Percentiles rank a stretch among this genome's conserved stretches.
Evolutionary conservation across 2,113 vertebrate genomes (phyloP).

Genomic region (Smithornis capensis): DNA sequence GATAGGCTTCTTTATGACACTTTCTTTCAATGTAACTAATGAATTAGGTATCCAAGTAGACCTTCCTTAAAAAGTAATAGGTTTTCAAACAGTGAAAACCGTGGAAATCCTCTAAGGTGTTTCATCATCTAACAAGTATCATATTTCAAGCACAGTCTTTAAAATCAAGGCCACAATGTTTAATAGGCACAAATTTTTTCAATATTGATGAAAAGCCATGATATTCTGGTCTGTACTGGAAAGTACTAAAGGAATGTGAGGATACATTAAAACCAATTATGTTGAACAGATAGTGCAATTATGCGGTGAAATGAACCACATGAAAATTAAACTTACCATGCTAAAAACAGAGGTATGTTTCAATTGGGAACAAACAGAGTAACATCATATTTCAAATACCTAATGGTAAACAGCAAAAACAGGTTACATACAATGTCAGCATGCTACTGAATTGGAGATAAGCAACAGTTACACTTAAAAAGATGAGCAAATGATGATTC

Average conservation of each 20-base stretch:
- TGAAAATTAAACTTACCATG: background rate
- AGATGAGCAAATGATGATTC: slow-evolving; percentile 47
- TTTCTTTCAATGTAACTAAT: background rate
- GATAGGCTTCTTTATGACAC: background rate
- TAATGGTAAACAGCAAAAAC: background rate
- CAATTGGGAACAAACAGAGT: background rate
- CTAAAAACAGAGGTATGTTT: background rate
- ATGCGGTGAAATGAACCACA: background rate
- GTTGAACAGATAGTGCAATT: background rate
- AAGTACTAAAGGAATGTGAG: background rate
- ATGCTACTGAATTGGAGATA: background rate
- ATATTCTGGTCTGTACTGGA: background rate
- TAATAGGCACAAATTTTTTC: background rate
- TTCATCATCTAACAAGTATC: background rate
- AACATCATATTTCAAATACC: background rate
- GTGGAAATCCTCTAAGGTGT: background rate
- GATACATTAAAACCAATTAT: background rate
- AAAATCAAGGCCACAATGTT: background rate
- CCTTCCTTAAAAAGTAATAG: background rate
- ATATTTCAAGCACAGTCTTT: background rate
- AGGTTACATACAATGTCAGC: background rate
- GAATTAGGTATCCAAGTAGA: background rate
- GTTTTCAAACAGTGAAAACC: slow-evolving; percentile 7
- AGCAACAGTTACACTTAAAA: slow-evolving; percentile 23
- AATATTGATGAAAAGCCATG: background rate